A percentile compares a stretch with the other conserved stretches of the same genome.
phyloP scores from a whole-genome alignment of 2,113 vertebrate genomes.

The Limanda limanda region DNA sequence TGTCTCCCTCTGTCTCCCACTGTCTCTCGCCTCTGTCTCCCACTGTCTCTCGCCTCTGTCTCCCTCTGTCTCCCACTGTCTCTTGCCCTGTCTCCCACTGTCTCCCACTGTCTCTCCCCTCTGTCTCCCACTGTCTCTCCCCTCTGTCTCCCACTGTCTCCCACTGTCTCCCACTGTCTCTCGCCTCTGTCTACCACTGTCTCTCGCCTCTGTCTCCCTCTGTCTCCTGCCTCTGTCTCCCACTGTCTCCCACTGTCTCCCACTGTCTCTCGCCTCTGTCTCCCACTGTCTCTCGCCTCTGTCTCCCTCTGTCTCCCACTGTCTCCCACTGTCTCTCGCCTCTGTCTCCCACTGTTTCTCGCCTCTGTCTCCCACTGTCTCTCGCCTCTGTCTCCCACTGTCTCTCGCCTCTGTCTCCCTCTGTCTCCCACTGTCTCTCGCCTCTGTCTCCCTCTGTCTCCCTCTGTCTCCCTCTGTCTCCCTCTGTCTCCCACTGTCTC shows the following conservation, averaged over 20 bases:
- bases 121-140: slow-evolving; percentile 79
- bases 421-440: slow-evolving; percentile 77
- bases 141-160: slow-evolving; percentile 1
- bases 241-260: slow-evolving; percentile 21
- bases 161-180: slow-evolving; percentile 75
- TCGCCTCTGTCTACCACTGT: slow-evolving; percentile 30
- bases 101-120: slow-evolving; percentile 25
- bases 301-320: no score
- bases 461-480: no score
- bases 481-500: no score
- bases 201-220: no score
- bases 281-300: no score
- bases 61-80: slow-evolving; percentile 2
- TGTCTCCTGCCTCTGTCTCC: no score
- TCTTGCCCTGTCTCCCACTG: slow-evolving; percentile 73
- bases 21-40: slow-evolving; percentile 64
- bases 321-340: slow-evolving; percentile 75
- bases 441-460: slow-evolving; percentile 1
- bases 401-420: no score
- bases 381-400: slow-evolving; percentile 51
- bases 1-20: no score
- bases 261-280: slow-evolving; percentile 73
- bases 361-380: slow-evolving; percentile 76
- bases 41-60: no score
- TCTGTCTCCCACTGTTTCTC: slow-evolving; percentile 3